Percentiles rank a stretch among this genome's conserved stretches.
These are phyloP conservation scores for Plagodis pulveraria DNA, from an alignment of 2,888 invertebrate genomes.

Conservation along the genomic window DNA sequence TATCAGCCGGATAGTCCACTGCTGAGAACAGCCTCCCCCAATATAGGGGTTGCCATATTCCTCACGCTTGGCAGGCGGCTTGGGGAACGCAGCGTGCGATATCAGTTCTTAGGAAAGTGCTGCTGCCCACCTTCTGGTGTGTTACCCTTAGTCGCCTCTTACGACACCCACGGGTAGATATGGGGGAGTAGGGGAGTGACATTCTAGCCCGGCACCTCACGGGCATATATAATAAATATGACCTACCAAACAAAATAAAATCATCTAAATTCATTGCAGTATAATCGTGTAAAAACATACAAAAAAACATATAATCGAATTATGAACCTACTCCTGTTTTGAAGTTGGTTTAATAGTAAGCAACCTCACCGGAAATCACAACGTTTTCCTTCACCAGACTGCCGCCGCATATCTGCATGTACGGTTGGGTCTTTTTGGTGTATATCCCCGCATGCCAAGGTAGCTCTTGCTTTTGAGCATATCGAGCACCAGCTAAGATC, in stretches of 20 bases:
- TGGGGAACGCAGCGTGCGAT: too few species aligned
- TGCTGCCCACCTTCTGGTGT: too few species aligned
- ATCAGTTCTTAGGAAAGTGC: too few species aligned
- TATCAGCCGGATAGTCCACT: too few species aligned
- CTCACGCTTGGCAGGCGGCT: too few species aligned
- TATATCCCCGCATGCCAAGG: conserved; percentile 8
- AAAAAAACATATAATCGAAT: neutral
- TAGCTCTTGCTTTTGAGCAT: conserved; percentile 53
- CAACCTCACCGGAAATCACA: conserved; percentile 35
- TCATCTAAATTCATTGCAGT: neutral
- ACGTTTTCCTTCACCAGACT: conserved; percentile 64
- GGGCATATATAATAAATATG: too few species aligned
- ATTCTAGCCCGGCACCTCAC: too few species aligned
- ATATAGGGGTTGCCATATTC: too few species aligned
- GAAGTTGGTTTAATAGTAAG: neutral
- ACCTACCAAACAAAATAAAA: neutral
- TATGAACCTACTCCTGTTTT: neutral
- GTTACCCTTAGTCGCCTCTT: too few species aligned
- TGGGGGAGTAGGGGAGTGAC: too few species aligned
- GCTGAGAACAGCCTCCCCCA: too few species aligned
- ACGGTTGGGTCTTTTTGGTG: neutral
- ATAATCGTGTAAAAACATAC: neutral
- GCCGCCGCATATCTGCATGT: conserved; percentile 36
- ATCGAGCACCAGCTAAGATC: neutral
- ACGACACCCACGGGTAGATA: too few species aligned